These are phyloP conservation scores for Parnassius apollo DNA, from an alignment of 2,888 invertebrate genomes.

Conservation along the genomic window DNA sequence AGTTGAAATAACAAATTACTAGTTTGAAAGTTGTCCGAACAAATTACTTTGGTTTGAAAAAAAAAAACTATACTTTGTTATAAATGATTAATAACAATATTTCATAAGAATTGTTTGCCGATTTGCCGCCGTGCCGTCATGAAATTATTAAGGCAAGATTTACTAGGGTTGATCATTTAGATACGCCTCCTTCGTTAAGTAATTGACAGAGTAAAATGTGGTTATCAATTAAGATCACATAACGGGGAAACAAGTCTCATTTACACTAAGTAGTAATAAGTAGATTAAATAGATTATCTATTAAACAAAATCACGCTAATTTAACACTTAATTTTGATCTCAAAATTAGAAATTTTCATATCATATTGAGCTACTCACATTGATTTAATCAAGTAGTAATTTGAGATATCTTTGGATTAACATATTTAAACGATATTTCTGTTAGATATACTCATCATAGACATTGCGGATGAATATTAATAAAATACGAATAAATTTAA, in stretches of 20 bases:
- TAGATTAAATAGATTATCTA: neutral
- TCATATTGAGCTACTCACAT: constrained; percentile 8
- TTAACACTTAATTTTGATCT: constrained; percentile 6
- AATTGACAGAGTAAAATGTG: constrained; percentile 57
- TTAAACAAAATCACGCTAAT: neutral
- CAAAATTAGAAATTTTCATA: constrained; percentile 5
- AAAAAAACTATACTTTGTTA: no score
- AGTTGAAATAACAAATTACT: no score
- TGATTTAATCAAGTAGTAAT: constrained; percentile 13
- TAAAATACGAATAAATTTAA: neutral
- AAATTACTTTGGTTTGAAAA: no score
- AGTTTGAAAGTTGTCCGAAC: no score
- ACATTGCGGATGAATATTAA: neutral
- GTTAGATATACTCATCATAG: constrained; percentile 1
- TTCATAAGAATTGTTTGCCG: no score
- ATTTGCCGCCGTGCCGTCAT: no score
- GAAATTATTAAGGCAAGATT: no score
- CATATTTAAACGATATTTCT: constrained; percentile 11
- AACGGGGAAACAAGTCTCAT: neutral
- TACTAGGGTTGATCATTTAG: constrained; percentile 37
- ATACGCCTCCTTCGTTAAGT: constrained; percentile 47
- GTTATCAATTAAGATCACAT: constrained; percentile 7
- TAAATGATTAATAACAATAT: no score
- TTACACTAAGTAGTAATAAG: neutral
- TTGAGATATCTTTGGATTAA: constrained; percentile 20